Conservation (phyloP, 1,140 invertebrate genomes). For the Bombus difficillimus region DNA sequence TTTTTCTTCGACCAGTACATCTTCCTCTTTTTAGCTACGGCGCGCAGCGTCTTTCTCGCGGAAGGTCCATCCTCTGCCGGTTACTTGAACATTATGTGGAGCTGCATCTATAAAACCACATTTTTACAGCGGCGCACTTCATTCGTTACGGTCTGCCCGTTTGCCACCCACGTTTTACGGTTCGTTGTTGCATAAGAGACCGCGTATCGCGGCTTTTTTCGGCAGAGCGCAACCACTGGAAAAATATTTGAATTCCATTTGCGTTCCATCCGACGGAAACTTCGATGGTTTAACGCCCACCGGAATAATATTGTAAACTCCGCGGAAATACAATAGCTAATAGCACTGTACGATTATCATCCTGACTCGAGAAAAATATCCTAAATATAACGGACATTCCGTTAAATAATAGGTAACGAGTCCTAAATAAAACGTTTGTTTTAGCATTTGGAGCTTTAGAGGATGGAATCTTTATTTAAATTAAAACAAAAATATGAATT, state of each 20-base stretch:
- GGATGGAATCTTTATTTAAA: too few species aligned
- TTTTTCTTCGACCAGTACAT: background rate
- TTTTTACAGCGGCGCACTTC: constrained; percentile 75
- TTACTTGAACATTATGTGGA: constrained; percentile 70
- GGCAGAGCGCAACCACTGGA: background rate
- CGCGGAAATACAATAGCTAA: too few species aligned
- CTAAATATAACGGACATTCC: background rate
- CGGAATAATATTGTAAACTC: background rate
- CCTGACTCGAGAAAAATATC: background rate
- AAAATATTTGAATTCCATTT: constrained; percentile 20
- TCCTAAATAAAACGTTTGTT: too few species aligned
- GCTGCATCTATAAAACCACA: constrained; percentile 75
- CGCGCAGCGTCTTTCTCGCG: constrained; percentile 10
- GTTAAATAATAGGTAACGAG: too few species aligned
- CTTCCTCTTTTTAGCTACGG: constrained; percentile 5
- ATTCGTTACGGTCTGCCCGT: constrained; percentile 69
- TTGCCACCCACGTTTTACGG: constrained; percentile 71
- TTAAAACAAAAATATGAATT: too few species aligned
- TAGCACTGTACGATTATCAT: background rate
- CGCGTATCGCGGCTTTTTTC: background rate
- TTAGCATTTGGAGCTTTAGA: too few species aligned
- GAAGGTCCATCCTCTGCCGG: constrained; percentile 63
- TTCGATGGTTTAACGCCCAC: background rate
- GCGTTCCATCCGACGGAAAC: background rate
- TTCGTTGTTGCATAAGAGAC: constrained; percentile 45